Evolutionary conservation across 2,888 invertebrate genomes (phyloP).

Genomic region (Drosophila histrio): DNA sequence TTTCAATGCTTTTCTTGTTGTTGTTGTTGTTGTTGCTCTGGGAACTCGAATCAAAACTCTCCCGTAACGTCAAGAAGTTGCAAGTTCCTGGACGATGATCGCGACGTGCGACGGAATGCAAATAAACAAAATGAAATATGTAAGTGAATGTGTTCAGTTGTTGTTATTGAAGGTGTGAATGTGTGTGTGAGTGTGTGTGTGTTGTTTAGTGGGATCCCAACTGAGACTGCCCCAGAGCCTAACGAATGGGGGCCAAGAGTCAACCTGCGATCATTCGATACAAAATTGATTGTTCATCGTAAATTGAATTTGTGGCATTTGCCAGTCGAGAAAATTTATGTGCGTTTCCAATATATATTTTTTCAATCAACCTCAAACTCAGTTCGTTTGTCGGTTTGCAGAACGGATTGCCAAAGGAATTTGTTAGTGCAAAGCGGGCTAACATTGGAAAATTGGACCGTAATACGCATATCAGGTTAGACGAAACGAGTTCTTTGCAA

Average conservation of each 20-base stretch:
- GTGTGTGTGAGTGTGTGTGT: constrained; percentile 28
- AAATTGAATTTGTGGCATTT: constrained; percentile 69
- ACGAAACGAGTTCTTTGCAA: neutral
- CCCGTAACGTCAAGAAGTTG: constrained; percentile 42
- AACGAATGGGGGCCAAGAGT: constrained; percentile 73
- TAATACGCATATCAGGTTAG: neutral
- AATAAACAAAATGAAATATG: constrained; percentile 72
- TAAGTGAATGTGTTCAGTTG: constrained; percentile 41
- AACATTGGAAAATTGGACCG: neutral
- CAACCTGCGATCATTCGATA: constrained; percentile 64
- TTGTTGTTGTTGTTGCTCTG: constrained; percentile 19
- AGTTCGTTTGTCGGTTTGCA: neutral
- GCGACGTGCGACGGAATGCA: constrained; percentile 40
- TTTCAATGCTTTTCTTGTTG: neutral
- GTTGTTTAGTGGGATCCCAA: constrained; percentile 32
- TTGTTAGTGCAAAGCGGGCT: neutral
- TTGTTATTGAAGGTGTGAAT: constrained; percentile 17
- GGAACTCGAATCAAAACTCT: constrained; percentile 51
- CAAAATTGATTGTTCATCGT: constrained; percentile 64
- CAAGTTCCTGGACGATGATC: constrained; percentile 16
- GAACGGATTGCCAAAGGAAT: constrained; percentile 19
- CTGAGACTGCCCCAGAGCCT: constrained; percentile 34
- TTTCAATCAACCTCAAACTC: constrained; percentile 46
- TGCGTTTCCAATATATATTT: constrained; percentile 26
- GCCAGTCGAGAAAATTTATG: constrained; percentile 53